Conservation (phyloP, 2,797 vertebrate genomes). For the Clarias fuscus region DNA sequence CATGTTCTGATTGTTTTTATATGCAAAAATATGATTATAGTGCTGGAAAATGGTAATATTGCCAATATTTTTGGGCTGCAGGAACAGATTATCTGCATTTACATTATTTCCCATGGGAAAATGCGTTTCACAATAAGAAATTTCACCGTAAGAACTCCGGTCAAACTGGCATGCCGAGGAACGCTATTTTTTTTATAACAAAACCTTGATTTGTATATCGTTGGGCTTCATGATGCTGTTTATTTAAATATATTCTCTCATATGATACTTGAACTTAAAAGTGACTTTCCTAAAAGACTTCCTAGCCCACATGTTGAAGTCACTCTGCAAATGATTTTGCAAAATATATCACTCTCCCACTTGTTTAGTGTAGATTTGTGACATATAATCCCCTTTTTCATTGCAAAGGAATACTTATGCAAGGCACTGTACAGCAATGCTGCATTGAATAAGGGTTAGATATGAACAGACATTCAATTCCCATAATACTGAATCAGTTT, state of each 20-base stretch:
- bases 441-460: constrained; percentile 24
- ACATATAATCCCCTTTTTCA: not conserved
- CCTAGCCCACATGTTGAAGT: not conserved
- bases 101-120: too few species aligned
- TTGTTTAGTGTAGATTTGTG: not conserved
- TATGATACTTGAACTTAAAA: not conserved
- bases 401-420: not conserved
- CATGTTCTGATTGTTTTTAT: too few species aligned
- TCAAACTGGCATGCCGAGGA: too few species aligned
- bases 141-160: too few species aligned
- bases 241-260: not conserved
- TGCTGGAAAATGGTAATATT: too few species aligned
- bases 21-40: too few species aligned
- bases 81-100: too few species aligned
- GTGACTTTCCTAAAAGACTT: not conserved
- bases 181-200: not conserved
- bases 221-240: not conserved
- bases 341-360: not conserved
- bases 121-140: too few species aligned
- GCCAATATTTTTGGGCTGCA: too few species aligned
- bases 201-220: not conserved
- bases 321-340: not conserved
- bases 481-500: constrained; percentile 10
- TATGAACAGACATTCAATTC: constrained; percentile 23
- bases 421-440: constrained; percentile 25